Percentiles rank a stretch among this genome's conserved stretches.
These are phyloP conservation scores for Stigmatopora nigra DNA, from an alignment of 2,113 vertebrate genomes.

Conservation along the genomic window DNA sequence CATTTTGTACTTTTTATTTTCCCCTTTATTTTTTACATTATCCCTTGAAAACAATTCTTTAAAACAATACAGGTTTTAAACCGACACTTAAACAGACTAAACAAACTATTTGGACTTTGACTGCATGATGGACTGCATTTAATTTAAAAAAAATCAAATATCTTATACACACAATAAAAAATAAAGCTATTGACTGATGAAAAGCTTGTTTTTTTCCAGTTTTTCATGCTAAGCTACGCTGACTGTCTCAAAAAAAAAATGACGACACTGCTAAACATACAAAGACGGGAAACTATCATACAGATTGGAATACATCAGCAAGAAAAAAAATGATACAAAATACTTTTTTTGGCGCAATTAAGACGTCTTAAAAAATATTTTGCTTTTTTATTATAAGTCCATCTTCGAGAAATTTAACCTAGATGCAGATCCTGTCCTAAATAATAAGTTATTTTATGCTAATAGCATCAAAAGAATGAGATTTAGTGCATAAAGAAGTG, in stretches of 20 bases:
- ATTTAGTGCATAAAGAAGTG: slow-evolving; percentile 39
- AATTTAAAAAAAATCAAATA: slow-evolving; percentile 57
- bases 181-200: slow-evolving; percentile 65
- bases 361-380: slow-evolving; percentile 68
- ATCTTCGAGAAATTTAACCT: slow-evolving; percentile 56
- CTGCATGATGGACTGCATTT: slow-evolving; percentile 51
- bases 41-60: slow-evolving; percentile 66
- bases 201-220: slow-evolving; percentile 27
- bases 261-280: slow-evolving; percentile 56
- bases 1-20: slow-evolving; percentile 69
- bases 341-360: slow-evolving; percentile 62
- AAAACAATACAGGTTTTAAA: slow-evolving; percentile 71
- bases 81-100: slow-evolving; percentile 69
- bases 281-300: slow-evolving; percentile 63
- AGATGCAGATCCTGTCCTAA: slow-evolving; percentile 56
- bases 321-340: slow-evolving; percentile 73
- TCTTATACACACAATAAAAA: slow-evolving; percentile 57
- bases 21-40: slow-evolving; percentile 63
- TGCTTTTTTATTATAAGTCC: slow-evolving; percentile 63
- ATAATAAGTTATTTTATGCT: slow-evolving; percentile 39
- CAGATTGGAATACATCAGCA: slow-evolving; percentile 67
- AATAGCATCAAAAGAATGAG: slow-evolving; percentile 47
- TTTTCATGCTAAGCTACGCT: slow-evolving; percentile 68
- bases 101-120: slow-evolving; percentile 62
- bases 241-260: slow-evolving; percentile 62